Percentiles rank a stretch among this genome's conserved stretches.
These are phyloP conservation scores for Neodon shergylaensis DNA, from an alignment of 2,113 vertebrate genomes.

Conservation along the genomic window DNA sequence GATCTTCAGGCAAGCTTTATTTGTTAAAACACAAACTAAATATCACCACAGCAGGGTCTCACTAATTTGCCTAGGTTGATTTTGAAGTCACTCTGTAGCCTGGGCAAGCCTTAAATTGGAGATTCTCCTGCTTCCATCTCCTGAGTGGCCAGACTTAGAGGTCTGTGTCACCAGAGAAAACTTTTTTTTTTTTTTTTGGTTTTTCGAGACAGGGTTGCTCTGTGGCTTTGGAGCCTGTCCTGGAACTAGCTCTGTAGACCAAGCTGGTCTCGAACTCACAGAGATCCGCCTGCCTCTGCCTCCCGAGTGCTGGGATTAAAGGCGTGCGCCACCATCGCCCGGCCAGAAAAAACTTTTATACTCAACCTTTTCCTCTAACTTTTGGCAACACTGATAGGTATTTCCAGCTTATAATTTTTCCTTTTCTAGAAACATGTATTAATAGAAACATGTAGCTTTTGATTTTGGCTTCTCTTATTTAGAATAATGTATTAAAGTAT, in stretches of 20 bases:
- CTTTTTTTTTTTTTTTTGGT: no score
- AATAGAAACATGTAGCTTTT: slow-evolving; percentile 10
- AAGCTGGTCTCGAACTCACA: no score
- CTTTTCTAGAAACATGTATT: neutral
- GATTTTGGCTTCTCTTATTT: neutral
- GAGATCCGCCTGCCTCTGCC: no score
- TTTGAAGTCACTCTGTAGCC: no score
- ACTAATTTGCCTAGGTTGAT: neutral
- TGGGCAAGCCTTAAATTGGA: neutral
- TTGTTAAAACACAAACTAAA: no score
- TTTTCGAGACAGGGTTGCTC: no score
- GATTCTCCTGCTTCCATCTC: neutral
- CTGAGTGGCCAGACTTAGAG: neutral
- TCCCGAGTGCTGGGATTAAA: no score
- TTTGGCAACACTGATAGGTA: neutral
- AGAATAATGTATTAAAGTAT: slow-evolving; percentile 5
- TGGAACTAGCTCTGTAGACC: no score
- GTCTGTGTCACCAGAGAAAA: neutral
- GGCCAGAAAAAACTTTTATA: neutral
- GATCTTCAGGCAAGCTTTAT: no score
- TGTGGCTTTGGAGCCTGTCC: no score
- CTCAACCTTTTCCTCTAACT: neutral
- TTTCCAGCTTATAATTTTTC: slow-evolving; percentile 26
- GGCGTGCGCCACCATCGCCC: no score
- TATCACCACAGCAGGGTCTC: neutral